These are phyloP conservation scores for Apocheima hispidaria DNA, from an alignment of 2,888 invertebrate genomes.

Conservation along the genomic window DNA sequence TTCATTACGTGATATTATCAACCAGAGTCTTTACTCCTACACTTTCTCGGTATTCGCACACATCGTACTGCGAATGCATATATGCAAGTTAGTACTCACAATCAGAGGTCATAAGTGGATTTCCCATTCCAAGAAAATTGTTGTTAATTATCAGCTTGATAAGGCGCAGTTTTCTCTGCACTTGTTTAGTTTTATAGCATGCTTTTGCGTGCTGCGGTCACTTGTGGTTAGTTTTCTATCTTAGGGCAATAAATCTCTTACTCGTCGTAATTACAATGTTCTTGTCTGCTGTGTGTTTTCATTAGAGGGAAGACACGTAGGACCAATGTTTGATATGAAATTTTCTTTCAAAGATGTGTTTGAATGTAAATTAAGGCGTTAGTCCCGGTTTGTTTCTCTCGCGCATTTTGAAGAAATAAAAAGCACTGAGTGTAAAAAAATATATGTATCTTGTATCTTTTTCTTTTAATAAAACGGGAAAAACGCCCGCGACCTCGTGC, in stretches of 20 bases:
- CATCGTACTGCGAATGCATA: slow-evolving; percentile 78
- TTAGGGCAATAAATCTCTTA: slow-evolving; percentile 83
- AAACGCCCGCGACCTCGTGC: too few species aligned
- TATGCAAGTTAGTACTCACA: slow-evolving; percentile 64
- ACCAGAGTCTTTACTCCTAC: slow-evolving; percentile 46
- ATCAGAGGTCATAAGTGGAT: slow-evolving; percentile 59
- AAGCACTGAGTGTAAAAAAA: too few species aligned
- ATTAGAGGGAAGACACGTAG: slow-evolving; percentile 71
- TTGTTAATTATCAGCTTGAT: slow-evolving; percentile 68
- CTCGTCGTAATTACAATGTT: slow-evolving; percentile 84
- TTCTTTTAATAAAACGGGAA: too few species aligned
- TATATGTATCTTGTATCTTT: too few species aligned
- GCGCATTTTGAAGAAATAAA: too few species aligned
- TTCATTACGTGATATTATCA: slow-evolving; percentile 5
- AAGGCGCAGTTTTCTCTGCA: slow-evolving; percentile 69
- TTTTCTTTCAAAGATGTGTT: slow-evolving; percentile 6
- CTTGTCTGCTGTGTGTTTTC: slow-evolving; percentile 84
- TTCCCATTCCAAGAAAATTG: slow-evolving; percentile 63
- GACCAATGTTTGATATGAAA: slow-evolving; percentile 36
- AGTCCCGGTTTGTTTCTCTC: too few species aligned
- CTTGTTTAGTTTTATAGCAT: slow-evolving; percentile 59
- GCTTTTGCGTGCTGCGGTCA: slow-evolving; percentile 64
- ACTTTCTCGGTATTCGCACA: slow-evolving; percentile 78
- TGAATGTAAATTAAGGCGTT: too few species aligned
- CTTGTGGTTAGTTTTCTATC: slow-evolving; percentile 83